Evolutionary conservation across 2,113 vertebrate species (phyloP).

Genomic region (Myiozetetes cayanensis): DNA sequence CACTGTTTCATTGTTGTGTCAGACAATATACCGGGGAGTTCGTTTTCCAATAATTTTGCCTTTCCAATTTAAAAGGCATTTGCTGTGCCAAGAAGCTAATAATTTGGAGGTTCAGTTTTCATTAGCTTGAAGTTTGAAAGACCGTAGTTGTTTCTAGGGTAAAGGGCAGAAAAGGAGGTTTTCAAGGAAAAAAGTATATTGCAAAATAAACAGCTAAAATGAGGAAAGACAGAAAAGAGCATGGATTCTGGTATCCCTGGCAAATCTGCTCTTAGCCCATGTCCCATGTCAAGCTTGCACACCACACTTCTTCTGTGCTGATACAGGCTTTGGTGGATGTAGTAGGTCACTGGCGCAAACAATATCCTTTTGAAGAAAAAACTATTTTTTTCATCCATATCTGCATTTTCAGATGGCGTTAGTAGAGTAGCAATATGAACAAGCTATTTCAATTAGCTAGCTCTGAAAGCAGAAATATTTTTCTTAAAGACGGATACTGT

Average conservation of each 20-base stretch:
- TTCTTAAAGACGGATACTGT: not conserved
- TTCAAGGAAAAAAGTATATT: not conserved
- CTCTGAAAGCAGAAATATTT: not conserved
- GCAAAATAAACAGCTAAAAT: not conserved
- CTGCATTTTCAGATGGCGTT: not conserved
- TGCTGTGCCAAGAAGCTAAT: not conserved
- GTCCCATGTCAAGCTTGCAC: not conserved
- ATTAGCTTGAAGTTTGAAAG: not conserved
- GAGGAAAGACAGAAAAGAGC: not conserved
- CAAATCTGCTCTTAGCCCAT: not conserved
- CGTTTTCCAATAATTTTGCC: not conserved
- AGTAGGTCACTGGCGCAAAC: not conserved
- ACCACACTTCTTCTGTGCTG: not conserved
- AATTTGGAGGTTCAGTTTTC: not conserved
- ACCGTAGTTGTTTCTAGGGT: not conserved
- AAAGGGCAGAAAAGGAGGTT: not conserved
- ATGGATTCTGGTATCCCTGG: not conserved
- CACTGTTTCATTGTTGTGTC: not conserved
- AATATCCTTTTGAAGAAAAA: not conserved
- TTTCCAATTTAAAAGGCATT: not conserved
- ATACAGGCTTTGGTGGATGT: not conserved
- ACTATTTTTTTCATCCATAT: rapidly evolving
- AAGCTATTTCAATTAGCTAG: not conserved
- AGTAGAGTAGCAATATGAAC: not conserved
- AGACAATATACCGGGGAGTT: not conserved